Evolutionary conservation across 2,888 invertebrate species (phyloP).

Genomic region (Hartigia nigra): DNA sequence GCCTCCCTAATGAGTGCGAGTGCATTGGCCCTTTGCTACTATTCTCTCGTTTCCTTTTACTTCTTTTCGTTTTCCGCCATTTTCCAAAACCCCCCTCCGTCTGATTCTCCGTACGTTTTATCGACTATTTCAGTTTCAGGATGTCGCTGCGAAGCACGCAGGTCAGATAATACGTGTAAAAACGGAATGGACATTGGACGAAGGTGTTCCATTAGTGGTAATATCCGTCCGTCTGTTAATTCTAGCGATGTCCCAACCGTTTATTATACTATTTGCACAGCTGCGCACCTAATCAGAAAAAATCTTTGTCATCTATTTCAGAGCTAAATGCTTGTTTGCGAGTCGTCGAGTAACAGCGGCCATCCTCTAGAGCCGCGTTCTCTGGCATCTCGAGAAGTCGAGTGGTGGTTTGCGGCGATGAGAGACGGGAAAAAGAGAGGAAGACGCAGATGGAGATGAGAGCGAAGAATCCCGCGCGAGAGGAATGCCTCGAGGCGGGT

Average conservation of each 20-base stretch:
- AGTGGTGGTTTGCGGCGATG: not conserved
- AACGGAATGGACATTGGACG: not conserved
- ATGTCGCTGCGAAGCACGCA: not conserved
- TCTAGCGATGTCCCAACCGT: not conserved
- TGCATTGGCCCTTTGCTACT: not conserved
- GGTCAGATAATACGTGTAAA: not conserved
- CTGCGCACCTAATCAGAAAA: slow-evolving; percentile 39
- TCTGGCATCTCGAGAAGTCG: not conserved
- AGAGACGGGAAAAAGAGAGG: slow-evolving; percentile 24
- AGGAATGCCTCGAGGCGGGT: not conserved
- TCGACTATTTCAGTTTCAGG: not conserved
- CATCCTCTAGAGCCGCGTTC: not conserved
- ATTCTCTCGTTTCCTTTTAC: not conserved
- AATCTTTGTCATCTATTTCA: slow-evolving; percentile 18
- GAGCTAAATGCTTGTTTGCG: slow-evolving; percentile 13
- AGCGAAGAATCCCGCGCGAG: slow-evolving; percentile 31
- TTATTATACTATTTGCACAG: slow-evolving; percentile 49
- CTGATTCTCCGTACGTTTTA: not conserved
- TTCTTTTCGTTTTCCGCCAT: not conserved
- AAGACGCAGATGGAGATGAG: slow-evolving; percentile 43
- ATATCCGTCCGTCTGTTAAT: not conserved
- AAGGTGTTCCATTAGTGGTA: not conserved
- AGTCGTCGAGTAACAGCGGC: not conserved
- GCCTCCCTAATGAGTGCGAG: not conserved
- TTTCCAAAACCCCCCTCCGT: not conserved